Evolutionary conservation across 2,113 vertebrate genomes (phyloP).

Genomic region (Argyrosomus japonicus): DNA sequence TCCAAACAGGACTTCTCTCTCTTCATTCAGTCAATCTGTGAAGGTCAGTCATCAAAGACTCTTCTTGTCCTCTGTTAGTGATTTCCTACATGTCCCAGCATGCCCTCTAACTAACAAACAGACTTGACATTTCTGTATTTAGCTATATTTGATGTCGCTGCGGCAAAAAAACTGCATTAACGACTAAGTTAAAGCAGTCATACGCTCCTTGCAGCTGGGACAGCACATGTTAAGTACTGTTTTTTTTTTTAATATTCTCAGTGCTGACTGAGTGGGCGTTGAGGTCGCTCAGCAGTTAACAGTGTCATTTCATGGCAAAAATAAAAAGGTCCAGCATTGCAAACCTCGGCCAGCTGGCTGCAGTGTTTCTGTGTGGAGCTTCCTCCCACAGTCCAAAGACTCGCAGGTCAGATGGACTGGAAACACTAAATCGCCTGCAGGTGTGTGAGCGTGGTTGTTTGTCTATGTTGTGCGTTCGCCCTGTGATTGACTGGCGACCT

Average conservation of each 20-base stretch:
- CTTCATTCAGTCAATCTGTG: not conserved
- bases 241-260: conserved; percentile 15
- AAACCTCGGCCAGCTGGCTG: conserved; percentile 21
- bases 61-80: not conserved
- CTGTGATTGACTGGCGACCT: not conserved
- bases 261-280: conserved; percentile 9
- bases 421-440: not conserved
- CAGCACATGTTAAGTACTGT: not conserved
- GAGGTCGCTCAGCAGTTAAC: conserved; percentile 5
- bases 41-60: not conserved
- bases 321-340: not conserved
- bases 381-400: conserved; percentile 9
- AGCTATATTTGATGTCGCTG: not conserved
- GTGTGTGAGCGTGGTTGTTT: not conserved
- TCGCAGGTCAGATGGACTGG: not conserved
- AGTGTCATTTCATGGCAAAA: not conserved
- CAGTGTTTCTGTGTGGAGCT: conserved; percentile 17
- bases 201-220: not conserved
- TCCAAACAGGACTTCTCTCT: not conserved
- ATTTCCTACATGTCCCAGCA: conserved; percentile 5
- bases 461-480: not conserved
- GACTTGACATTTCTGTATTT: not conserved
- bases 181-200: not conserved
- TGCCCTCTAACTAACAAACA: not conserved
- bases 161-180: not conserved